Conservation (phyloP, 2,797 vertebrate genomes). For the Heterohyrax brucei region DNA sequence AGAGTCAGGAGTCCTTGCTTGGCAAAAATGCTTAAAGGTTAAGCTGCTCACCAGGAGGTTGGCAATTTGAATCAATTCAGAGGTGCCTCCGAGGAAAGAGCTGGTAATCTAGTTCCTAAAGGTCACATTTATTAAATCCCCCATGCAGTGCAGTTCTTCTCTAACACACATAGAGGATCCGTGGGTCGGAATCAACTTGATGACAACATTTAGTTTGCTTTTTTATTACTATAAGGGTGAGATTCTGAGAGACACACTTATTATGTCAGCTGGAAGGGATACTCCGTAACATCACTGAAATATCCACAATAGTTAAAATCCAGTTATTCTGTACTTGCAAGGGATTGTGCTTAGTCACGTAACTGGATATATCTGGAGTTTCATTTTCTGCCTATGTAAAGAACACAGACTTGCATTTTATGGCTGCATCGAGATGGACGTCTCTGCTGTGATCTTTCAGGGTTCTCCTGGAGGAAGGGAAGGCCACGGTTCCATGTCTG, state of each 20-base stretch:
- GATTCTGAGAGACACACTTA: background rate
- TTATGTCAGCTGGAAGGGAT: background rate
- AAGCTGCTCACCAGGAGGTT: no score
- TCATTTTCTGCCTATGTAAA: no score
- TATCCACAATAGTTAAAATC: background rate
- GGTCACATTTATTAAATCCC: no score
- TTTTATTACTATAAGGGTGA: background rate
- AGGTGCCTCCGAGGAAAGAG: no score
- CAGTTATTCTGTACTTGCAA: fast-evolving
- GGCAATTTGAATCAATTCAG: no score
- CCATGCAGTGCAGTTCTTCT: no score
- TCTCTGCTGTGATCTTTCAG: conserved; percentile 84
- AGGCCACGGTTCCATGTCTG: conserved; percentile 93
- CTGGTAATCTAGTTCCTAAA: no score
- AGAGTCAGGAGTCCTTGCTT: no score
- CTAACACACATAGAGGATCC: no score
- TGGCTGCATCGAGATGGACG: fast-evolving
- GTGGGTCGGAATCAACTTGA: no score
- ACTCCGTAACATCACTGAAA: background rate
- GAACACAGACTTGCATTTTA: fast-evolving
- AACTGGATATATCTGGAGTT: fast-evolving
- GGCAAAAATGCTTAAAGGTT: no score
- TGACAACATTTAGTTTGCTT: no score
- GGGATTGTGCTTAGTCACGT: fast-evolving
- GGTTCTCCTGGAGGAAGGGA: conserved; percentile 89